Conservation (phyloP, 2,113 vertebrate genomes). For the Synodontis membranacea region DNA sequence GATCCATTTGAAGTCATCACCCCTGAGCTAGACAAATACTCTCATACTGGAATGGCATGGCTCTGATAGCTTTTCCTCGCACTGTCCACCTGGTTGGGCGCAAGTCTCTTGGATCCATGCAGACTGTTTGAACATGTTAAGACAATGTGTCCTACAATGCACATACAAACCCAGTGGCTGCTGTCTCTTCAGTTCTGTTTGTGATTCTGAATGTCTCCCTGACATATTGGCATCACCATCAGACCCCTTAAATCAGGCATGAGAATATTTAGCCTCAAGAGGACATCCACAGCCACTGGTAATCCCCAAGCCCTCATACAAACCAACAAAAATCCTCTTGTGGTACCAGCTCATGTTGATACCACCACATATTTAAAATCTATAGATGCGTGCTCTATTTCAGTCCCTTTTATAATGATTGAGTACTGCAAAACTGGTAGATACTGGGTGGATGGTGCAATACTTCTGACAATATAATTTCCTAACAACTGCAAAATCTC, state of each 20-base stretch:
- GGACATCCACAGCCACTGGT: slow-evolving; percentile 35
- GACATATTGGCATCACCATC: slow-evolving; percentile 46
- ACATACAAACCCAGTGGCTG: slow-evolving; percentile 18
- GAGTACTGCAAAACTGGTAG: slow-evolving; percentile 43
- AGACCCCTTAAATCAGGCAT: slow-evolving; percentile 30
- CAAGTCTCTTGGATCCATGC: slow-evolving; percentile 12
- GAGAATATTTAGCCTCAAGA: slow-evolving; percentile 40
- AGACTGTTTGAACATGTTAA: slow-evolving; percentile 10
- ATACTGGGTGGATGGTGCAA: slow-evolving; percentile 32
- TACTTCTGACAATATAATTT: slow-evolving; percentile 35
- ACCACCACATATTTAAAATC: slow-evolving; percentile 46
- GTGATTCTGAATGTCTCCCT: slow-evolving; percentile 28
- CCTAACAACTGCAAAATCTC: slow-evolving; percentile 43
- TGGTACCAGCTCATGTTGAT: slow-evolving; percentile 39
- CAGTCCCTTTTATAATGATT: slow-evolving; percentile 45
- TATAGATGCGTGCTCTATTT: slow-evolving; percentile 34
- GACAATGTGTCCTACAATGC: slow-evolving; percentile 23
- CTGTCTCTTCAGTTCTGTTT: background rate
- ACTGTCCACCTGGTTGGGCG: slow-evolving; percentile 42
- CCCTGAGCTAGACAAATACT: too few species aligned
- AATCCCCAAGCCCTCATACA: slow-evolving; percentile 36
- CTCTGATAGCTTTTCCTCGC: too few species aligned
- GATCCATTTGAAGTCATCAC: too few species aligned
- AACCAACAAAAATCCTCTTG: slow-evolving; percentile 42
- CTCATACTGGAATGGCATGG: too few species aligned